These are phyloP conservation scores for Pteria penguin DNA, from an alignment of 2,888 invertebrate genomes.

Conservation along the genomic window DNA sequence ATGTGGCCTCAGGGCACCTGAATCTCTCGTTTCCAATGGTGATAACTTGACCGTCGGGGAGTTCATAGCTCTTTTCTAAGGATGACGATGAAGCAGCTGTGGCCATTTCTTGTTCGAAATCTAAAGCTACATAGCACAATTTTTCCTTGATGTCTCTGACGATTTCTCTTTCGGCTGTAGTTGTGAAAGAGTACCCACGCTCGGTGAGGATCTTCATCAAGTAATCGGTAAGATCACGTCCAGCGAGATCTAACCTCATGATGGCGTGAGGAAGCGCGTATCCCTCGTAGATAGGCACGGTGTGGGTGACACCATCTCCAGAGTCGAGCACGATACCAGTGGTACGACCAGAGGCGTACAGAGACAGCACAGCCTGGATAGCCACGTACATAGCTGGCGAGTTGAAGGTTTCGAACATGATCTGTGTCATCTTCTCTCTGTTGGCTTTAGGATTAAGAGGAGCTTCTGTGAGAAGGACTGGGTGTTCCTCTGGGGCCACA, in stretches of 20 bases:
- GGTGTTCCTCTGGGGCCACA: conserved; percentile 96
- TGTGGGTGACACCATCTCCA: conserved; percentile 62
- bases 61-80: not conserved
- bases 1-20: not conserved
- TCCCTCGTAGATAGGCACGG: conserved; percentile 49
- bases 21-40: not conserved
- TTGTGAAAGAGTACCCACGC: not conserved
- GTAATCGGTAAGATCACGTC: not conserved
- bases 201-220: not conserved
- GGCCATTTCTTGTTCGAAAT: not conserved
- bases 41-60: not conserved
- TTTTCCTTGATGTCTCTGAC: not conserved
- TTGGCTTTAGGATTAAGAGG: conserved; percentile 94
- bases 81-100: not conserved
- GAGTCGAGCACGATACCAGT: conserved; percentile 66
- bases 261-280: not conserved
- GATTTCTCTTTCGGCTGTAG: not conserved
- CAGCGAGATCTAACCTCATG: not conserved
- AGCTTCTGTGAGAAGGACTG: conserved; percentile 87
- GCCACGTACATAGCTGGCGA: conserved; percentile 41
- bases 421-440: conserved; percentile 83
- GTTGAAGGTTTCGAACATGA: conserved; percentile 43
- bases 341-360: conserved; percentile 78
- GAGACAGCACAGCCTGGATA: conserved; percentile 92
- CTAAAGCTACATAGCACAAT: not conserved